phyloP scores from a whole-genome alignment of 2,113 vertebrate species.

The Peromyscus polionotus region DNA sequence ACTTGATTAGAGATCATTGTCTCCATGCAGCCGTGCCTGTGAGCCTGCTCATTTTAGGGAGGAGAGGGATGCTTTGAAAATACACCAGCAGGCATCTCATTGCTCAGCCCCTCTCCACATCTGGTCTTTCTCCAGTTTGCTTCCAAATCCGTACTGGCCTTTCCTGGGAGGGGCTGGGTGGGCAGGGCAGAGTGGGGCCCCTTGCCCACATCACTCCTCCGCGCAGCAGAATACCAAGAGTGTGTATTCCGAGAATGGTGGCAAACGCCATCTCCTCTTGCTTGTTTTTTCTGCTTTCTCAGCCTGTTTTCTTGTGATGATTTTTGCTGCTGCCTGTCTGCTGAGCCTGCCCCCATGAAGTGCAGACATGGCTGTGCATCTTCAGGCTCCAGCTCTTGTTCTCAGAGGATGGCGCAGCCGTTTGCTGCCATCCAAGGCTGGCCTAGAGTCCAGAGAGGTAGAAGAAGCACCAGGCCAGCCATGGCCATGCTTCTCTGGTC shows the following conservation, averaged over 20 bases:
- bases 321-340: not conserved
- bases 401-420: no score
- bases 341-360: not conserved
- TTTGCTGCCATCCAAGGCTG: no score
- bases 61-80: constrained; percentile 79
- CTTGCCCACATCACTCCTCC: not conserved
- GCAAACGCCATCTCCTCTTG: not conserved
- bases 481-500: not conserved
- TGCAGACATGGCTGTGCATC: accelerated
- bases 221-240: accelerated
- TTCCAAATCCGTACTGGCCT: constrained; percentile 44
- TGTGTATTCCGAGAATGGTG: not conserved
- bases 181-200: not conserved
- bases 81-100: constrained; percentile 78
- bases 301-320: no score
- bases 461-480: accelerated
- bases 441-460: not conserved
- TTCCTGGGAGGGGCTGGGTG: not conserved
- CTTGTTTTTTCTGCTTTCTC: not conserved
- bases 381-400: not conserved
- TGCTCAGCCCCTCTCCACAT: constrained; percentile 68
- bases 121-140: constrained; percentile 66
- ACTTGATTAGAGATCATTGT: constrained; percentile 88
- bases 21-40: constrained; percentile 59
- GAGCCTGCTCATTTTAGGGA: constrained; percentile 84